Evolutionary conservation across 2,888 invertebrate genomes (phyloP).

Genomic region (Hypomecis punctinalis): DNA sequence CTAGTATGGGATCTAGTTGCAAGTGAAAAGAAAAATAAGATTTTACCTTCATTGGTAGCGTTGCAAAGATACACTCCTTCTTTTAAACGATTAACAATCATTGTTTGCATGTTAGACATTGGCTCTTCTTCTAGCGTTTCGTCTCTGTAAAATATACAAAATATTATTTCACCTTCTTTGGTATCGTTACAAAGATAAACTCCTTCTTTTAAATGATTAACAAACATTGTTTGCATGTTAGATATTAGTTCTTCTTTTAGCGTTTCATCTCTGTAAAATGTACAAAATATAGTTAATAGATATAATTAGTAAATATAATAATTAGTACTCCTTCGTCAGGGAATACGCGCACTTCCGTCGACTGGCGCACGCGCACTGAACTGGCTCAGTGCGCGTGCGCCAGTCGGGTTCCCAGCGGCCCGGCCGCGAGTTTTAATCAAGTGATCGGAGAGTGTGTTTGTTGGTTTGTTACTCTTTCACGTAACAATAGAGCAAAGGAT

Average conservation of each 20-base stretch:
- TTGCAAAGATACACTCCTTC: slow-evolving; percentile 68
- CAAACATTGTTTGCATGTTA: slow-evolving; percentile 53
- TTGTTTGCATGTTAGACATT: slow-evolving; percentile 53
- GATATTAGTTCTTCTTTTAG: slow-evolving; percentile 43
- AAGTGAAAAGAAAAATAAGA: not conserved
- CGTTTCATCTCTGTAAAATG: slow-evolving; percentile 13
- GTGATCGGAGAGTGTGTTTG: too few relatives aligned
- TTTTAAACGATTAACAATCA: slow-evolving; percentile 52
- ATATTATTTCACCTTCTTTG: slow-evolving; percentile 62
- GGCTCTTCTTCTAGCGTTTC: slow-evolving; percentile 32
- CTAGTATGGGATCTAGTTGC: too few relatives aligned
- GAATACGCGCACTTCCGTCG: too few relatives aligned
- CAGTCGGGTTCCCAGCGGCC: too few relatives aligned
- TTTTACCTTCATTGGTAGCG: slow-evolving; percentile 68
- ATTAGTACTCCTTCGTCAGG: too few relatives aligned
- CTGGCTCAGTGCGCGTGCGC: too few relatives aligned
- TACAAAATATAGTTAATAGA: not conserved
- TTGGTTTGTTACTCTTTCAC: too few relatives aligned
- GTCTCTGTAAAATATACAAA: slow-evolving; percentile 11
- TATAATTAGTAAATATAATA: too few relatives aligned
- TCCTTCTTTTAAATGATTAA: slow-evolving; percentile 58
- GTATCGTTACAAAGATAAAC: slow-evolving; percentile 67
- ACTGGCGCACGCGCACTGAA: too few relatives aligned
- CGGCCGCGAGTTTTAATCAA: too few relatives aligned
- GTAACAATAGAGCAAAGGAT: too few relatives aligned